phyloP scores from a whole-genome alignment of 2,888 invertebrate genomes.

The Stenichneumon culpator region DNA sequence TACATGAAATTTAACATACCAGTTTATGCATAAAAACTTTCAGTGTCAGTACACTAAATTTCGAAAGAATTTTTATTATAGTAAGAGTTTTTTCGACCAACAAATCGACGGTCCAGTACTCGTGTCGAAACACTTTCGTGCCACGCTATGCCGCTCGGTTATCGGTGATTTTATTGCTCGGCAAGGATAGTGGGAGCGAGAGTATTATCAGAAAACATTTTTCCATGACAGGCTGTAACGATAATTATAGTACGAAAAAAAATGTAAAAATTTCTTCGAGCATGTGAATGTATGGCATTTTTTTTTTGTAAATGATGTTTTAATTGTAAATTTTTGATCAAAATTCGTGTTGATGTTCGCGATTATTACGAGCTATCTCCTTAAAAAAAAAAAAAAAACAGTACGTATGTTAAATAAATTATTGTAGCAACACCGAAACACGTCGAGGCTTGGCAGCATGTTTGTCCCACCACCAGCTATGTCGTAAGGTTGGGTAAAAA shows the following conservation, averaged over 20 bases:
- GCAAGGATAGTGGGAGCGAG: neutral
- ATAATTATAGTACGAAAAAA: slow-evolving; percentile 43
- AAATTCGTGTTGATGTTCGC: slow-evolving; percentile 17
- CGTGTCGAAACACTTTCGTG: neutral
- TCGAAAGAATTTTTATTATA: neutral
- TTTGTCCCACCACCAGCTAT: neutral
- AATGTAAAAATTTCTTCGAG: neutral
- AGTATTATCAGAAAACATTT: slow-evolving; percentile 49
- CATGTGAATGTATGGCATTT: neutral
- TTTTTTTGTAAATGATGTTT: slow-evolving; percentile 7
- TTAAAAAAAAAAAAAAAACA: slow-evolving; percentile 7
- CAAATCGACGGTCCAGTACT: neutral
- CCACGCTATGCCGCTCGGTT: slow-evolving; percentile 30
- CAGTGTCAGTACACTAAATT: neutral
- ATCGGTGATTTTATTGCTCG: slow-evolving; percentile 21
- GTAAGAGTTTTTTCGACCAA: neutral
- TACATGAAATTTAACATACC: neutral
- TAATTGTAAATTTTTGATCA: neutral
- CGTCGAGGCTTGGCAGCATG: slow-evolving; percentile 3
- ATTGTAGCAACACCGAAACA: slow-evolving; percentile 44
- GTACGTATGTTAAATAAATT: slow-evolving; percentile 49
- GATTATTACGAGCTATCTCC: neutral
- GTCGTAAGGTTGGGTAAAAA: slow-evolving; percentile 2
- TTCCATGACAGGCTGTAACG: slow-evolving; percentile 66
- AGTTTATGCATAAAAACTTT: neutral